Evolutionary conservation across 2,888 invertebrate species (phyloP), one percentile per base, ranked within the genome.

Genomic region (Pelosia muscerda): DNA sequence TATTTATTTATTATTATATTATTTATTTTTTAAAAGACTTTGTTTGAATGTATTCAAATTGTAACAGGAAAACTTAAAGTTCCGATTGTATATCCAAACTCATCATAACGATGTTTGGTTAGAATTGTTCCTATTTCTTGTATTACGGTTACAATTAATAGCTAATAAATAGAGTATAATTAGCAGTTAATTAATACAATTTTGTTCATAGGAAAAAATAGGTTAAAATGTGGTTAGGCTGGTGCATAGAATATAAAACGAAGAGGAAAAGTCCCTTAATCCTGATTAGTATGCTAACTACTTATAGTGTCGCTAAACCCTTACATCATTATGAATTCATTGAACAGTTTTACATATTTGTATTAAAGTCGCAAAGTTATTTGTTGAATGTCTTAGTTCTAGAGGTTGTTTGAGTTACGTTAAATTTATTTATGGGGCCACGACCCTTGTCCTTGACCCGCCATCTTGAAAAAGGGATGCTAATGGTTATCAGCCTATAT

Each of bases 21-120:
- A n/a, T n/a, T n/a, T n/a, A n/a, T n/a, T n/a, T n/a, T n/a, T n/a
- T n/a, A n/a, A n/a, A n/a, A n/a, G n/a, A n/a, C n/a, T n/a, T n/a
- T n/a, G n/a, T n/a, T n/a, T 31, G 25, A 65, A 31, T 59, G n/a
- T 38, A 54, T 54, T 56, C n/a, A 31, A n/a, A 60, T 66, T 31
- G 22, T 26, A 5, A 49, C 15, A 31, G 57, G 28, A 62, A 53
- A 66, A 61, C 23, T 31, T 25, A 34, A 5, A 19, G 23, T 23
- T 23, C 28, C 34, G 15, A 34, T 11, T 60, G 15, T 15, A 26
- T 31, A 15, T 23, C 11, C 25, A 53, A 58, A 8, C 23, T 28
- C 34, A 53, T 26, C 25, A n/a, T 22, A 11, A 25, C 19, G 56
- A 42, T 56, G 23, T 23, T 66, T 28, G 19, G 23, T 38, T 22